Base-by-base conservation (phyloP, 2,113 vertebrate species). In the Macquaria ambigua region DNA sequence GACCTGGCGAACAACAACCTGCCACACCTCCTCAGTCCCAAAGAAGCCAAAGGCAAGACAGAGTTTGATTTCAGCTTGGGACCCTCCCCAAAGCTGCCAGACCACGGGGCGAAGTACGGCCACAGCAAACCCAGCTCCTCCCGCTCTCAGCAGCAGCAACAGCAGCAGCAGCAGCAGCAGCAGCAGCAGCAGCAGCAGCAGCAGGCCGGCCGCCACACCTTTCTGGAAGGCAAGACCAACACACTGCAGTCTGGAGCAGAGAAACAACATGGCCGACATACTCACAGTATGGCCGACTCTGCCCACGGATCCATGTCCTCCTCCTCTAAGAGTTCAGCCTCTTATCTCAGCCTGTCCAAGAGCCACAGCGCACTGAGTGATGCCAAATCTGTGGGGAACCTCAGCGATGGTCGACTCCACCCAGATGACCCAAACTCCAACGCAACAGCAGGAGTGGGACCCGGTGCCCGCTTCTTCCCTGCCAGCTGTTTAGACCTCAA, bases 401-500 rank as follows among this genome's bases (percentile, higher is more conserved):
- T 99, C 56, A 97, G 97, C 0, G 98, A 99, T 71, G 94, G 95
- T 20, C 96, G 98, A 79, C 96, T 97, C 70, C 98, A 98, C 86
- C 96, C 95, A 20, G 93, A 98, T 12, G 98, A 96, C 74, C 91
- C 93, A 5, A 93, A 93, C 70, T 34, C 94, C 16, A 93, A 92
- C 69, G 81, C 84, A 0, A 31, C 81, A 28, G 84, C 67, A 5
- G 89, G 88, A n/a, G 86, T 85, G 31, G 92, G 90, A 55, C 95
- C 97, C 0, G 95, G 91, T 64, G 95, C 96, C 70, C 96, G 98
- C 55, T 99, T 98, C 93, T 99, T 99, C 91, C 98, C 97, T 43
- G 96, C 98, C 79, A 98, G 98, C 95, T 99, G 98, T 73, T 94
- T 99, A 91, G 98, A 99, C 91, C 94, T 99, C 91, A 99, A 98